These are phyloP conservation scores for Jordanella pulchra DNA, from an alignment of 2,797 vertebrate genomes.

Conservation along the genomic window DNA sequence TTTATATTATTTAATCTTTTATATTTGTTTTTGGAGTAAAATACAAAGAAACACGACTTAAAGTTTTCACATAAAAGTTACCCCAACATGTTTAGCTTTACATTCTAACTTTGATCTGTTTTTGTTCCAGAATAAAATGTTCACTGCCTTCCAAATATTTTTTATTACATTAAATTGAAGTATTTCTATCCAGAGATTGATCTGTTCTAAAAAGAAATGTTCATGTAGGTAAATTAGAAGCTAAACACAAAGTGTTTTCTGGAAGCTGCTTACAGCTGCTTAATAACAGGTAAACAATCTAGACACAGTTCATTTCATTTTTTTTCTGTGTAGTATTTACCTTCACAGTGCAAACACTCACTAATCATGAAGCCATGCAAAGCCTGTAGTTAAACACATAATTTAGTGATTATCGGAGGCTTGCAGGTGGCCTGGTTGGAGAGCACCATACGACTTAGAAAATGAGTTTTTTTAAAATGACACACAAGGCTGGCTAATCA, in stretches of 20 bases:
- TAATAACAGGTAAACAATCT: neutral
- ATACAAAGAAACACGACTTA: no score
- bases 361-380: neutral
- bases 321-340: neutral
- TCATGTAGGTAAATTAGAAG: neutral
- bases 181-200: neutral
- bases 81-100: no score
- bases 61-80: no score
- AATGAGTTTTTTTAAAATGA: neutral
- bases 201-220: neutral
- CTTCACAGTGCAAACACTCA: neutral
- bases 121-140: no score
- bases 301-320: neutral
- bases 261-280: neutral
- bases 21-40: no score
- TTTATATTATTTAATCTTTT: no score
- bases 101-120: no score
- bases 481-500: neutral
- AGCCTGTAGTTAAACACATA: neutral
- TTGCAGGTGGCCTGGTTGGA: neutral
- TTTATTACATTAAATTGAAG: neutral
- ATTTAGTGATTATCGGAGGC: neutral
- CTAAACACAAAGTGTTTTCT: neutral
- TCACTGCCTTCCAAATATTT: no score
- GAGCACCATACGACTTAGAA: neutral